Evolutionary conservation across 2,797 vertebrate species (phyloP), one percentile per base, ranked within the genome.

Genomic region (Micropoecilia bifurca): DNA sequence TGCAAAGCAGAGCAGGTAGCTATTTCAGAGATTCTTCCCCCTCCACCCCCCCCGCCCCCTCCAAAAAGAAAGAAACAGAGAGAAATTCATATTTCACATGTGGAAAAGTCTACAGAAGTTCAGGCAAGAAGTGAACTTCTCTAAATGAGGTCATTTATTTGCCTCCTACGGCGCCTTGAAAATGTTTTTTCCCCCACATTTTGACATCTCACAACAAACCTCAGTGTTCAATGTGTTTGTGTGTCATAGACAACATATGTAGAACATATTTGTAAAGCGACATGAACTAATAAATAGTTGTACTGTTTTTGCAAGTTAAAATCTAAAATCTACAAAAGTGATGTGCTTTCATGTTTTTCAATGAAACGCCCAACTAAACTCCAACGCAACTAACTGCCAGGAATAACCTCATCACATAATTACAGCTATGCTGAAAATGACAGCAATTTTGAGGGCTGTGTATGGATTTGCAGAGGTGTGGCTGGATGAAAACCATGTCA

Each of bases 1-100:
- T 90, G 92, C 91, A 94, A 90, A 91, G 86, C 91, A 87, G 88
- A 80, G 84, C 92, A 93, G 90, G 91, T 90, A 92, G 80, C 87
- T 87, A 88, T 92, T 94, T 91, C 88, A 88, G 75, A 89, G 89
- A 85, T 87, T 80, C 88, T 81, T 13, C 80, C 63, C 85, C 82
- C 73, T 4, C 0, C 18, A 7, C 22, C 7, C 6, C 71, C 25
- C 73, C 81, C 39, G 5, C 4, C 6, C 39, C 0, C 6, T 1
- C 39, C 39, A 39, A 41, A 50, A 53, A 48, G 68, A 55, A 22
- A 57, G 41, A 45, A 77, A 53, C 33, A 75, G 46, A 71, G 69
- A 71, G 43, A 71, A 53, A 45, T 71, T 61, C 20, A 82, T 76
- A 84, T 89, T 89, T 88, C 81, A 87, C 78, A 14, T 4, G 76